Base-by-base conservation (phyloP, 2,113 vertebrate species). In the Arvicanthis niloticus region DNA sequence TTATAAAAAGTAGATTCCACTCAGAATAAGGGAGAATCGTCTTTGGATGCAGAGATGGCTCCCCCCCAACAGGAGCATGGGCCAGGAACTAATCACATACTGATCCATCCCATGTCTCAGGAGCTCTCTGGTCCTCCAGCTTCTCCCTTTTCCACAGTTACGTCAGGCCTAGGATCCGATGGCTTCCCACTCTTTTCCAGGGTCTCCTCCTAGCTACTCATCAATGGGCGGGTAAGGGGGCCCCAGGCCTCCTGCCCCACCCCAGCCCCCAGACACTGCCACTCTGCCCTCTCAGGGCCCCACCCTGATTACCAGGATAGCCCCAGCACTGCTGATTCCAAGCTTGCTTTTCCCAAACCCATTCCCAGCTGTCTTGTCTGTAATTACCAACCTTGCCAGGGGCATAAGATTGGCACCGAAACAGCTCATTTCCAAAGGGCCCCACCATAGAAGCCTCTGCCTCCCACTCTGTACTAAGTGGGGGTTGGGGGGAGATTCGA, bases 371-470 rank as follows among this genome's bases (percentile, higher is more conserved):
- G 96, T 90, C 95, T 81, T 48, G 73, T 91, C 97, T 97, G 91
- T 97, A 97, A 98, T 97, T 97, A 98, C 77, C 60, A 88, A 86
- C 78, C 89, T 96, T n/a, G 91, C 96, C 96, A 88, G 96, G 91
- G 92, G 92, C 95, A 95, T 45, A 89, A 78, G 86, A 86, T 76
- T 77, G 68, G 19, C 56, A 40, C 7, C 2, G 40, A 45, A 97
- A 82, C 62, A 89, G 91, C 91, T 97, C 70, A 93, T 96, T 98
- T 97, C 95, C 94, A 96, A 82, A 95, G 53, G 78, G 70, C 45
- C 67, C 91, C 68, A 68, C 86, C 76, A 73, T 0, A 15, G 4
- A 68, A 45, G 91, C 80, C 87, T 93, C 82, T 56, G 91, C 78
- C 93, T 95, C 85, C 85, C 45, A 45, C 76, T 91, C n/a, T 7